Evolutionary conservation across 2,797 vertebrate species (phyloP), one percentile per base, ranked within the genome.

Genomic region (Pseudochirops corinnae): DNA sequence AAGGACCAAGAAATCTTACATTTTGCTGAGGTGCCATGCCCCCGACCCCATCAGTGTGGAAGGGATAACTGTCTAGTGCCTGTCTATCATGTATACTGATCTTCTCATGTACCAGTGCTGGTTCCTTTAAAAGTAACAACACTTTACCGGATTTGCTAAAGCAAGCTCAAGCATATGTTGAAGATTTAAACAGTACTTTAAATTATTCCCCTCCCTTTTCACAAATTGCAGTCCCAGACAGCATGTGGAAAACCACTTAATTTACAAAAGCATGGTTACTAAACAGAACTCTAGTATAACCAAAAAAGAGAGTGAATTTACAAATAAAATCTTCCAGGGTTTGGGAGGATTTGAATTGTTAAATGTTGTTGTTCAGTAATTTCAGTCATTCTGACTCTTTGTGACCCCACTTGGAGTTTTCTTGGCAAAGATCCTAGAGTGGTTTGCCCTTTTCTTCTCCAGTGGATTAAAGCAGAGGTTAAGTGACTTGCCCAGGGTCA

Each of bases 151-250:
- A 21, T 74, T 74, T 74, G 16, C 67, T 9, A 39, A 39, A 74
- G 18, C 5, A 31, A 29, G 33, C 12, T 62, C 29, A 33, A 33
- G 4, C 31, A 39, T 39, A 39, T 74, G n/a, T 39, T 39, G 67
- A 24, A 74, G 39, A 74, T 21, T 74, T 67, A 16, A 5, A 39
- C 33, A n/a, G 1, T 14, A 39, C n/a, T 74, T 21, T n/a, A 67
- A 96, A 94, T 97, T 97, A 97, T 50, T 94, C 67, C 93, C 55
- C 56, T 97, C 39, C 67, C 28, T 95, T 95, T 94, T 53, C 7
- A 55, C 14, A 90, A 95, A 93, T 55, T 87, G 55, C 82, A 28
- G 28, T 94, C 18, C 50, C 62, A 46, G 14, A 18, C 90, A 82
- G 39, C 24, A 92, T 18, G 10, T 93, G 91, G 96, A 94, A 29